Evolutionary conservation across 2,888 invertebrate genomes (phyloP).

Genomic region (Anticlea derivata): DNA sequence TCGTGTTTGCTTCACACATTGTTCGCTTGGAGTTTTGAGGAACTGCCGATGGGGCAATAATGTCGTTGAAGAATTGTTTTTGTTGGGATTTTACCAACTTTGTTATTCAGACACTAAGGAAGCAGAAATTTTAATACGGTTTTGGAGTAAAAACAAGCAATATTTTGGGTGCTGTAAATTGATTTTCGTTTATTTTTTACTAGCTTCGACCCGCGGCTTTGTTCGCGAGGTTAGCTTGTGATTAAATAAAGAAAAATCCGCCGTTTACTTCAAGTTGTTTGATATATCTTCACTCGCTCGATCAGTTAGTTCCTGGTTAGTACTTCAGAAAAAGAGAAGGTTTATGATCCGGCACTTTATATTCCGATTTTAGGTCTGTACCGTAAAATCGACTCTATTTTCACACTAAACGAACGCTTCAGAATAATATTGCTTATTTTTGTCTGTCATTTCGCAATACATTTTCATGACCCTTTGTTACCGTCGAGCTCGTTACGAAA

Average conservation of each 20-base stretch:
- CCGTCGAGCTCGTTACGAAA: slow-evolving; percentile 26
- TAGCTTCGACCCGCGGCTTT: too few relatives aligned
- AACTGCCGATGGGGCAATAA: slow-evolving; percentile 8
- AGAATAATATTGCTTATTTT: neutral
- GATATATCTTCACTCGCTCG: too few relatives aligned
- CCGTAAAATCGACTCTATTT: too few relatives aligned
- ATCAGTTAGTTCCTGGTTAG: too few relatives aligned
- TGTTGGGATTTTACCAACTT: slow-evolving; percentile 12
- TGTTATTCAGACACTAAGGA: slow-evolving; percentile 2
- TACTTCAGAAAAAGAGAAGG: too few relatives aligned
- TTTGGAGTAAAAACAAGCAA: neutral
- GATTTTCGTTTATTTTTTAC: too few relatives aligned
- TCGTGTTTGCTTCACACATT: slow-evolving; percentile 12
- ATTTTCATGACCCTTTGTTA: slow-evolving; percentile 14
- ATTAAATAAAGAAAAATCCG: too few relatives aligned
- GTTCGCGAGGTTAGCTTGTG: too few relatives aligned
- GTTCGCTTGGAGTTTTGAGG: slow-evolving; percentile 4
- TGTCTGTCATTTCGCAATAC: slow-evolving; percentile 2
- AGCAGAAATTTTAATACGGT: slow-evolving; percentile 6
- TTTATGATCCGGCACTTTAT: too few relatives aligned
- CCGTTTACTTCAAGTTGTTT: too few relatives aligned
- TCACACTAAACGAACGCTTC: neutral
- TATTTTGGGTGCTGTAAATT: too few relatives aligned
- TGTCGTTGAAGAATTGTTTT: slow-evolving; percentile 15
- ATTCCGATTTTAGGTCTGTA: too few relatives aligned